A percentile compares a stretch with the other conserved stretches of the same genome.
Conservation (phyloP, 23 tunicate genomes). For the Trididemnum nubilum region DNA sequence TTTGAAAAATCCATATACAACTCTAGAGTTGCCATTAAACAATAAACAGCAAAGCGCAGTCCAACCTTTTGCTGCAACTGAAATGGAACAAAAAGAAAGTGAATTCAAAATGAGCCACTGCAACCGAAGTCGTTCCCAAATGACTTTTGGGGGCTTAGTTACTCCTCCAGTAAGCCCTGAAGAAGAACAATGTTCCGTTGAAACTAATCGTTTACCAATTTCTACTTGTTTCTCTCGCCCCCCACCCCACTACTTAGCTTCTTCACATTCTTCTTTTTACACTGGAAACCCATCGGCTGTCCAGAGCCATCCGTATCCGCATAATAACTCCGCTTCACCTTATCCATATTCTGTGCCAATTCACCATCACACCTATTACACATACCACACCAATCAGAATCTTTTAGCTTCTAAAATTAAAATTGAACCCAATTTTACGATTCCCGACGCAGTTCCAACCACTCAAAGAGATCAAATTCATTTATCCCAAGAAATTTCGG, state of each 20-base stretch:
- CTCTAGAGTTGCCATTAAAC: background rate
- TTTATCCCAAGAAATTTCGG: background rate
- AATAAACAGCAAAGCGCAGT: background rate
- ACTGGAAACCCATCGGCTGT: background rate
- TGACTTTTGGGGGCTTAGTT: conserved; percentile 32
- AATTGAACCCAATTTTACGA: background rate
- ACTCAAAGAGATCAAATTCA: background rate
- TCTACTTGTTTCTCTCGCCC: background rate
- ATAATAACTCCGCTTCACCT: background rate
- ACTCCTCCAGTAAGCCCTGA: conserved; percentile 74
- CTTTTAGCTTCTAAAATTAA: background rate
- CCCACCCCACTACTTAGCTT: background rate
- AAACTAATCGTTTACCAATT: background rate
- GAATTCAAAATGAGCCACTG: background rate
- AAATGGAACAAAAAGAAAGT: background rate
- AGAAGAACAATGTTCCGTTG: conserved; percentile 27
- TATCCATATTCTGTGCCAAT: background rate
- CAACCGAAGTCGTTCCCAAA: background rate
- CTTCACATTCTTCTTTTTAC: background rate
- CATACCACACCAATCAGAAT: background rate
- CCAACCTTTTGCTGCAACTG: background rate
- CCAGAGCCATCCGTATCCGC: background rate
- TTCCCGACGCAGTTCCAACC: background rate
- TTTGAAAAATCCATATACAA: background rate
- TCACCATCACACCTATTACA: background rate